Evolutionary conservation across 2,888 invertebrate genomes (phyloP).

Genomic region (Bellardia pandia): DNA sequence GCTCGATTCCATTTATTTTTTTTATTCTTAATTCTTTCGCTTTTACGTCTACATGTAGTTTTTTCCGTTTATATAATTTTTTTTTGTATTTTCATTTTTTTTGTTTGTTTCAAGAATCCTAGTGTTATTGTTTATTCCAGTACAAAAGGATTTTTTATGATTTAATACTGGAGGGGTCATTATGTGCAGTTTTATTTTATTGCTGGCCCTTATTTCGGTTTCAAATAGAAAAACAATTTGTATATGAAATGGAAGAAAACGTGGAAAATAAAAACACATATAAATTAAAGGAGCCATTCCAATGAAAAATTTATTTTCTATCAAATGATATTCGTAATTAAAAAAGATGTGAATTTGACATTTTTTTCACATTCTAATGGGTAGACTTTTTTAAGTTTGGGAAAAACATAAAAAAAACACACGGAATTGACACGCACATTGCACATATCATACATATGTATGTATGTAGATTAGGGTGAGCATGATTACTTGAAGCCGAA

Average conservation of each 20-base stretch:
- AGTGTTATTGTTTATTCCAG: conserved; percentile 10
- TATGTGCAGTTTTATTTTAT: conserved; percentile 1
- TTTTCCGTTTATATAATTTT: neutral
- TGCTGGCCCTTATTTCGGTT: neutral
- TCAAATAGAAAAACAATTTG: neutral
- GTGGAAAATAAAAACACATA: neutral
- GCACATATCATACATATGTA: too few species aligned
- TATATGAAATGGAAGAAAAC: neutral
- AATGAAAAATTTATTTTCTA: neutral
- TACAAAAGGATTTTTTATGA: conserved; percentile 16
- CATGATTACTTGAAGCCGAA: too few species aligned
- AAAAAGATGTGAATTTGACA: neutral
- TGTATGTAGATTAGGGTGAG: too few species aligned
- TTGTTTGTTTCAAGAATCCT: neutral
- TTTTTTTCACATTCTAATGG: neutral
- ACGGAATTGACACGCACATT: too few species aligned
- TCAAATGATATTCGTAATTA: neutral
- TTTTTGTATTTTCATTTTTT: neutral
- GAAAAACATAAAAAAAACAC: too few species aligned
- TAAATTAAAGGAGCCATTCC: neutral
- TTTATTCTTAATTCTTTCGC: neutral
- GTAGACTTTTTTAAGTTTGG: neutral
- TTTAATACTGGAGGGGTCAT: conserved; percentile 18
- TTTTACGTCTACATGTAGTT: neutral
- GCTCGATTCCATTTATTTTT: neutral